Conservation (phyloP, 1,140 invertebrate genomes). For the Caerostris extrusa region DNA sequence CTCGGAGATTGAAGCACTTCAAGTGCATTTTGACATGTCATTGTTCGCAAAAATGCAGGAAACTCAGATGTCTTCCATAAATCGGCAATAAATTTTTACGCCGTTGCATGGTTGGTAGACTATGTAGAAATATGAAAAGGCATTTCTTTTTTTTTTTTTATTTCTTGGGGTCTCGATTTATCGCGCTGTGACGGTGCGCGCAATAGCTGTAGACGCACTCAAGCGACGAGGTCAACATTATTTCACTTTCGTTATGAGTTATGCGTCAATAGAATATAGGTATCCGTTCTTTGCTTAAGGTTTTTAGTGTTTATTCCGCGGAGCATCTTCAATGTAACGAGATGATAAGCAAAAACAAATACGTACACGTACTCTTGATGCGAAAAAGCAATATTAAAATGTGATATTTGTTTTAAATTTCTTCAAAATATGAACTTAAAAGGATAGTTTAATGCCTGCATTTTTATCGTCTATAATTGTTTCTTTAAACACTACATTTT, state of each 20-base stretch:
- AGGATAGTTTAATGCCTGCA: no score
- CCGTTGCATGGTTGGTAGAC: conserved; percentile 6
- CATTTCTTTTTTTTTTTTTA: conserved; percentile 12
- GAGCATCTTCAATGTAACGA: no score
- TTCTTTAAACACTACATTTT: no score
- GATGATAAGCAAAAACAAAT: no score
- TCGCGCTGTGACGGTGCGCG: not conserved
- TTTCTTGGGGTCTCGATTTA: conserved; percentile 1
- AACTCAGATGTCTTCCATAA: conserved; percentile 7
- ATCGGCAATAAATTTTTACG: conserved; percentile 13
- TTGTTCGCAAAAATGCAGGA: conserved; percentile 43
- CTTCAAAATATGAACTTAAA: no score
- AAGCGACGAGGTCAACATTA: conserved; percentile 35
- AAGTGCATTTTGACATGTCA: not conserved
- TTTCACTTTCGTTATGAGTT: not conserved
- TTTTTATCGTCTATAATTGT: no score
- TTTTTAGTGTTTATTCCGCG: no score
- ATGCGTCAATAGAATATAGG: not conserved
- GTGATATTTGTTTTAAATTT: no score
- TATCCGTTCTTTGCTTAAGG: no score
- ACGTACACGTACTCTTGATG: no score
- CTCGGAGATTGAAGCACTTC: not conserved
- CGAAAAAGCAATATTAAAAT: no score
- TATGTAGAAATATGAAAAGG: conserved; percentile 48
- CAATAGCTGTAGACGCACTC: not conserved